These are phyloP conservation scores for Orycteropus afer DNA, from an alignment of 2,113 vertebrate species.

Conservation along the genomic window DNA sequence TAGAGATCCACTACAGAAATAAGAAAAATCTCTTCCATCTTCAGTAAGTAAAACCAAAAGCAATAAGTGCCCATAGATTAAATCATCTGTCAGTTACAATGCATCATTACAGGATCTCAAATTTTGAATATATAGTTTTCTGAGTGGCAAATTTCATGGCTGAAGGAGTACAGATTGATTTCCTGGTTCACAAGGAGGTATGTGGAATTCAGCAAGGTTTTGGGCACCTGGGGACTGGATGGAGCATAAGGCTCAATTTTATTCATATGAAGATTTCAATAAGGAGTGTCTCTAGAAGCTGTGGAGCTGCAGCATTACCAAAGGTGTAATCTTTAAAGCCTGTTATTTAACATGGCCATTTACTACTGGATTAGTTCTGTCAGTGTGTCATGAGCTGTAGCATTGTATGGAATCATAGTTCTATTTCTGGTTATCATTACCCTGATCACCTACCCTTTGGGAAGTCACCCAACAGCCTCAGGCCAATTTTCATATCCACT, in stretches of 20 bases:
- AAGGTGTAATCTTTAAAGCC: constrained; percentile 57
- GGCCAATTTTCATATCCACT: background rate
- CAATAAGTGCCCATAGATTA: constrained; percentile 51
- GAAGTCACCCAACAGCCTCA: background rate
- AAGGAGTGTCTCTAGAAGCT: constrained; percentile 56
- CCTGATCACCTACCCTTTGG: background rate
- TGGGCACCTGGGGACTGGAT: constrained; percentile 28
- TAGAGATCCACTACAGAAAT: background rate
- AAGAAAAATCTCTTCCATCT: constrained; percentile 30
- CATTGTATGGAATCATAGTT: background rate
- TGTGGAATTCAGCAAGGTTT: constrained; percentile 58
- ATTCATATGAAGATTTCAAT: constrained; percentile 51
- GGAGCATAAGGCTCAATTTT: constrained; percentile 47
- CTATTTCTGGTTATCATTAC: background rate
- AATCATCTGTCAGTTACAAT: constrained; percentile 71
- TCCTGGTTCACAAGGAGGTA: constrained; percentile 56
- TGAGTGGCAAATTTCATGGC: constrained; percentile 76
- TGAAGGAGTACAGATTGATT: constrained; percentile 77
- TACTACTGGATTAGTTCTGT: background rate
- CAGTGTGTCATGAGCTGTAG: background rate
- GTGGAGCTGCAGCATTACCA: background rate
- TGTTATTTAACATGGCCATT: background rate
- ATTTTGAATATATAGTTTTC: constrained; percentile 81
- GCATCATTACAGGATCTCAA: constrained; percentile 63
- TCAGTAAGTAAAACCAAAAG: constrained; percentile 54